Percentiles rank a stretch among this genome's conserved stretches.
Conservation (phyloP, 2,888 invertebrate species). For the Anoplius nigerrimus region DNA sequence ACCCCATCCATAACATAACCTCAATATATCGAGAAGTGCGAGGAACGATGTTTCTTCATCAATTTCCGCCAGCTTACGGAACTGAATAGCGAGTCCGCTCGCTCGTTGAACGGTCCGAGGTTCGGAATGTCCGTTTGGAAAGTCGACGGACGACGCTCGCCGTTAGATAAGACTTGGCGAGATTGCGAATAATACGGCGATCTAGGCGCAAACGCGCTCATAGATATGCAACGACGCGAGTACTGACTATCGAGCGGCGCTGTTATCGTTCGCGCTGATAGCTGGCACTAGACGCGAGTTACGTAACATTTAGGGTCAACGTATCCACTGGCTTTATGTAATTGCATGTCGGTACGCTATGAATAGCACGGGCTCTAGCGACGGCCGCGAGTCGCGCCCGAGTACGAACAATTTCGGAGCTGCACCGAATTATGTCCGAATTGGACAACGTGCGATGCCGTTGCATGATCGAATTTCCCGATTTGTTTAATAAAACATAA, state of each 20-base stretch:
- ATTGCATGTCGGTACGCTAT: conserved; percentile 72
- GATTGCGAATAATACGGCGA: conserved; percentile 55
- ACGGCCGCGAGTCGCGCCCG: conserved; percentile 42
- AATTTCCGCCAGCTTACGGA: no score
- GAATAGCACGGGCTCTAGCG: conserved; percentile 64
- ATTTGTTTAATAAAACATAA: no score
- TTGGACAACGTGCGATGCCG: no score
- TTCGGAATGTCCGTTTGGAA: conserved; percentile 47
- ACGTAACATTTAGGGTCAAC: conserved; percentile 71
- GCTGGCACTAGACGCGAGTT: conserved; percentile 64
- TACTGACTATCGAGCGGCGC: conserved; percentile 49
- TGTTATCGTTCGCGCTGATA: conserved; percentile 67
- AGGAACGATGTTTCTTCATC: no score
- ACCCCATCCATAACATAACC: no score
- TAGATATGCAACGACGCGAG: conserved; percentile 48
- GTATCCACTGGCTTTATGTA: conserved; percentile 73
- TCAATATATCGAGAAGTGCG: no score
- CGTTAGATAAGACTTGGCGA: conserved; percentile 47
- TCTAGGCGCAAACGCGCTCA: conserved; percentile 45
- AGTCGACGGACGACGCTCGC: conserved; percentile 40
- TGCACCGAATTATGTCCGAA: no score
- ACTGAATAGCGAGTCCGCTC: no score
- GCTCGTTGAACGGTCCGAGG: conserved; percentile 19
- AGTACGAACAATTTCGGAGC: conserved; percentile 41
- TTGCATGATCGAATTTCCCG: no score